Percentiles rank a stretch among this genome's conserved stretches.
These are phyloP conservation scores for Archivesica marissinica DNA, from an alignment of 1,140 invertebrate species.

Conservation along the genomic window DNA sequence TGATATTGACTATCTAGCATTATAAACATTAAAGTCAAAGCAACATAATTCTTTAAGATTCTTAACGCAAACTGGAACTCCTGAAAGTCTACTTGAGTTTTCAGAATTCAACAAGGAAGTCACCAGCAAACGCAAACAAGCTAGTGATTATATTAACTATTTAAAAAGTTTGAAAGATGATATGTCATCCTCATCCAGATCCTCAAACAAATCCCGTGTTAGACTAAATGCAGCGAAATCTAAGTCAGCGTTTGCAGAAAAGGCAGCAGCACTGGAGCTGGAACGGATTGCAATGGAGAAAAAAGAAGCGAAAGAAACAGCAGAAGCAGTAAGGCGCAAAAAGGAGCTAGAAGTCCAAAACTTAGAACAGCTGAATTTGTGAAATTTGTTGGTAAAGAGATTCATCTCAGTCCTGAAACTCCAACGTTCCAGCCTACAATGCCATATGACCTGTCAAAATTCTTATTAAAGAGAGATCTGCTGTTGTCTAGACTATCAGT, in stretches of 20 bases:
- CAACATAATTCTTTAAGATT: slow-evolving; percentile 13
- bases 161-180: not conserved
- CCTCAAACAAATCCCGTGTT: not conserved
- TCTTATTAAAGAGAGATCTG: slow-evolving; percentile 52
- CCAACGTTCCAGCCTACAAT: not conserved
- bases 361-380: slow-evolving; percentile 6
- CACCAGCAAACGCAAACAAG: not conserved
- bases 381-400: not conserved
- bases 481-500: too few species aligned
- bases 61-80: not conserved
- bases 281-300: not conserved
- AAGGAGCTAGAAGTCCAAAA: not conserved
- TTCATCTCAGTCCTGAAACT: not conserved
- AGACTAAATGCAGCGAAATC: slow-evolving; percentile 33
- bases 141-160: slow-evolving; percentile 11
- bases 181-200: not conserved
- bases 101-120: not conserved
- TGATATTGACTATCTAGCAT: not conserved
- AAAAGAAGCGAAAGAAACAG: not conserved
- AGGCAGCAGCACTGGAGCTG: slow-evolving; percentile 17
- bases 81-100: not conserved
- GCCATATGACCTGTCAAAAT: slow-evolving; percentile 41
- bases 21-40: slow-evolving; percentile 9
- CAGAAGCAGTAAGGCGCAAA: not conserved
- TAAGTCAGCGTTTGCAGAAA: slow-evolving; percentile 4